Base-by-base conservation (phyloP, 2,797 vertebrate genomes). In the Jordanella pulchra region DNA sequence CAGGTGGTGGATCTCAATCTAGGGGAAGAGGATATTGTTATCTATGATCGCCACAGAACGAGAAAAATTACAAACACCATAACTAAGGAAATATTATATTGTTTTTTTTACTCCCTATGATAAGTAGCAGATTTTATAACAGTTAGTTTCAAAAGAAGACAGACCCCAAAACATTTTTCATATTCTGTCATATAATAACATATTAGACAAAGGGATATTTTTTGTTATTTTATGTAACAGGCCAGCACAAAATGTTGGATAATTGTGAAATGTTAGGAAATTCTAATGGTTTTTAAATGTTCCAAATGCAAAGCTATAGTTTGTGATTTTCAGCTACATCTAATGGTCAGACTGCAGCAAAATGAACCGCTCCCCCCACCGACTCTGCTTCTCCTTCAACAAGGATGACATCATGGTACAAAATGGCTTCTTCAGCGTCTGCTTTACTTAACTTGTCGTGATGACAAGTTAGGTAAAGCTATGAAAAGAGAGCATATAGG, bases 1-100 rank as follows among this genome's bases (percentile, higher is more conserved):
- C 86, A 70, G 70, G 78, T 71, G 82, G 74, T 84, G 78, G 78
- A 75, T 75, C 82, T 84, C 67, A 45, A 69, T 66, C 54, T 58
- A 53, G 73, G 65, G 74, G 78, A 85, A 80, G 76, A 82, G 88
- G 85, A 91, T 85, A 77, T 69, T 58, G 81, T 78, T 76, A 77
- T 83, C 84, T 75, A 84, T 84, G 48, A 81, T 18, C 61, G 50
- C 42, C 61, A 66, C 69, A 77, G 44, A 68, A 69, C 65, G 64
- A 67, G 69, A 77, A 66, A 72, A 72, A 47, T 25, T 50, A 64
- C 42, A 67, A 66, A 70, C 51, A 65, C 63, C 65, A 18, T 28
- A 7, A 42, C 4, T 18, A 60, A 60, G 51, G 51, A 27, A 51
- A 10, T 42, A 35, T 44, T 5, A 63, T 42, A 15, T 63, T 63